A percentile compares a stretch with the other conserved stretches of the same genome.
Evolutionary conservation across 2,113 vertebrate genomes (phyloP).

Genomic region (Ammodytes dubius): DNA sequence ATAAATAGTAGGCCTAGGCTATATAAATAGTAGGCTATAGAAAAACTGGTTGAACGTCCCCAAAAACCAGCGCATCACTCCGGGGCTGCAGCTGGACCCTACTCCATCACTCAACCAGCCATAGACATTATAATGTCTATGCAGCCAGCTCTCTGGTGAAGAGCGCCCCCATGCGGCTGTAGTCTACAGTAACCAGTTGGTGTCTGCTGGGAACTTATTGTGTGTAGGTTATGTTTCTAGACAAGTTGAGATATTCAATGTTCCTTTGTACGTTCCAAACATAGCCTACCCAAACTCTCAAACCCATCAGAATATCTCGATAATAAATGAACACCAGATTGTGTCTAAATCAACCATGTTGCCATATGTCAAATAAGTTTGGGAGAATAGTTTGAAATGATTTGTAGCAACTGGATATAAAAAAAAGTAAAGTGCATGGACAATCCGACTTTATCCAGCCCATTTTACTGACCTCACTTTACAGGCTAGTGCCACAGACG

Average conservation of each 20-base stretch:
- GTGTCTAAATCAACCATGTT: not conserved
- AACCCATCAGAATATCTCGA: not conserved
- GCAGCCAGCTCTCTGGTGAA: slow-evolving; percentile 1
- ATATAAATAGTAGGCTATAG: too few relatives aligned
- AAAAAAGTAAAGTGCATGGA: too few relatives aligned
- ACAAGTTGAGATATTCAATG: not conserved
- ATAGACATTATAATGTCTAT: too few relatives aligned
- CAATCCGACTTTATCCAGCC: not conserved
- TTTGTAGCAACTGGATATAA: not conserved
- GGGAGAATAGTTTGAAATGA: too few relatives aligned
- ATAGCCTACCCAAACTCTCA: not conserved
- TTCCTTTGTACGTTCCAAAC: not conserved
- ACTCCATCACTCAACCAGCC: too few relatives aligned
- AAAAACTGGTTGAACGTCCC: accelerated
- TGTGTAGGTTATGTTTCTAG: not conserved
- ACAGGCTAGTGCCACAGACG: not conserved
- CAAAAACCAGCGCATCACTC: not conserved
- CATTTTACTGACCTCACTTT: not conserved
- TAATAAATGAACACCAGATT: not conserved
- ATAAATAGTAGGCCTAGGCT: too few relatives aligned
- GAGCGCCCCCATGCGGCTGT: slow-evolving; percentile 27
- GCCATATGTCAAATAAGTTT: too few relatives aligned
- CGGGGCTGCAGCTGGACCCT: too few relatives aligned
- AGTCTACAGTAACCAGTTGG: too few relatives aligned
- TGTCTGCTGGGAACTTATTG: not conserved